phyloP scores from a whole-genome alignment of 2,113 vertebrate species.

The Neogale vison region DNA sequence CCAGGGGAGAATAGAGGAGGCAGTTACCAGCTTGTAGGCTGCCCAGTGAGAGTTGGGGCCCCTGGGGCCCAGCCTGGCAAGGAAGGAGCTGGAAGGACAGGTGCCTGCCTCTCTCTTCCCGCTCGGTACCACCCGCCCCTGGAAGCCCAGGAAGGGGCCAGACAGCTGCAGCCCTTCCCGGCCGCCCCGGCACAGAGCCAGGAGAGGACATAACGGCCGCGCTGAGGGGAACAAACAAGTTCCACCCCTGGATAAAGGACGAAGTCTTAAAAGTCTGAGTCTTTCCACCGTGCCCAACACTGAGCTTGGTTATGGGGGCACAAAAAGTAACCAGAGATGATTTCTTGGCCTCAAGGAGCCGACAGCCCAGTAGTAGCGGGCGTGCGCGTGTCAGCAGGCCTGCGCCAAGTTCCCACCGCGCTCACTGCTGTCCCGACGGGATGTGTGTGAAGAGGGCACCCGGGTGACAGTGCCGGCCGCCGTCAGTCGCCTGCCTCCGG shows the following conservation, averaged over 20 bases:
- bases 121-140: accelerated
- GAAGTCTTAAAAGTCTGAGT: too few species aligned
- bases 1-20: background rate
- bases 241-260: accelerated
- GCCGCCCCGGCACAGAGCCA: accelerated
- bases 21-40: background rate
- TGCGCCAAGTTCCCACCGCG: accelerated
- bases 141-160: background rate
- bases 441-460: background rate
- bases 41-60: background rate
- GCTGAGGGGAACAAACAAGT: accelerated
- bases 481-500: background rate
- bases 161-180: accelerated
- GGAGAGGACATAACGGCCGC: background rate
- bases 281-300: accelerated
- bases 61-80: accelerated
- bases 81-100: background rate
- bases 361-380: accelerated
- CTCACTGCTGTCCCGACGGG: accelerated
- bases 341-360: accelerated
- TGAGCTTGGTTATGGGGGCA: accelerated
- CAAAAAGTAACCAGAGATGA: accelerated
- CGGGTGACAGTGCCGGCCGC: accelerated
- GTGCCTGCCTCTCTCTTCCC: accelerated
- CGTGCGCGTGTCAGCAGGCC: accelerated